Evolutionary conservation across 2,888 invertebrate species (phyloP), one percentile per base, ranked within the genome.

Genomic region (Amblyteles armatorius): DNA sequence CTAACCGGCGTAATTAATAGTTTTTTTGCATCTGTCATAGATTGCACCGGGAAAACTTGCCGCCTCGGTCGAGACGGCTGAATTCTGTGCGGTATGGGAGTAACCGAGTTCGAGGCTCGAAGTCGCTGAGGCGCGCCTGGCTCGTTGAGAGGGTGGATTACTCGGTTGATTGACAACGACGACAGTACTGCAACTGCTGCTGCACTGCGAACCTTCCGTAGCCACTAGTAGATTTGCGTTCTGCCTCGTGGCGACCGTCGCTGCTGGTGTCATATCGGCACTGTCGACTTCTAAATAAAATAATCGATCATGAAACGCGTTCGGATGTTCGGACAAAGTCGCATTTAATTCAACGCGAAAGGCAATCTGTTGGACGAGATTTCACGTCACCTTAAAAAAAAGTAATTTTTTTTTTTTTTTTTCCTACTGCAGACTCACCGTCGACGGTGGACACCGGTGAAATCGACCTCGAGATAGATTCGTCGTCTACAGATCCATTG

Each of bases 21-120:
- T 82, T 82, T 93, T 93, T 83, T 92, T 93, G 86, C 94, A 94
- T 26, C 93, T 90, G 78, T 94, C 93, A 81, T 93, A 94, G 88
- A 94, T 92, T 29, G 91, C 91, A 55, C 92, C 92, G n/a, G 93
- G 92, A 79, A 96, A 96, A 74, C 95, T 95, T 80, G 96, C 95
- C 19, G 96, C 96, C 90, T 97, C 97, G 91, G 91, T 90, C 11
- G 94, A 94, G 68, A 97, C 94, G 84, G 97, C 95, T 1, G 97
- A 97, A 92, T 98, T 98, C 94, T 98, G 97, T 26, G 98, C 97
- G 1, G 98, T 98, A 92, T 98, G 98, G 89, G 97, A 97, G 91
- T 96, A 98, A 73, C 97, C 97, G 84, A 98, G 94, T 94, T 98
- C 98, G 90, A 98, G 94, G 91, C 97, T 97, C 88, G 97, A 97